These are phyloP conservation scores for Australoheros scitulus DNA, from an alignment of 2,113 vertebrate species.

Conservation along the genomic window DNA sequence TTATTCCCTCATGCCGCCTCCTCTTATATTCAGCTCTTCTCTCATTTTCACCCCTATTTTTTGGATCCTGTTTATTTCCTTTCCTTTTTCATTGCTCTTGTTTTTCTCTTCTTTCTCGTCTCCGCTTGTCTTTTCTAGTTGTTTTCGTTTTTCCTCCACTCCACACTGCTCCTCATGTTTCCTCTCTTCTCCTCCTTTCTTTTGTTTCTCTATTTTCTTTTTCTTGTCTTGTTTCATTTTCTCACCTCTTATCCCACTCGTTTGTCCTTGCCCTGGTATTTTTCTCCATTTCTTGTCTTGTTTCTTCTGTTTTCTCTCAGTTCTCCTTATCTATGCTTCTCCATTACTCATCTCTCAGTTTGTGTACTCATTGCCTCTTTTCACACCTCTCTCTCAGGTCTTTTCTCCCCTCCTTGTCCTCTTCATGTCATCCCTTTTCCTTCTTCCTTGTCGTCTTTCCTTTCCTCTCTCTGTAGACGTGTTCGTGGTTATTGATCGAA, in stretches of 20 bases:
- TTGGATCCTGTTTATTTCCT: not conserved
- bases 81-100: not conserved
- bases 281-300: not conserved
- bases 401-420: not conserved
- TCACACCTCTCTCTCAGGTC: not conserved
- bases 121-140: not conserved
- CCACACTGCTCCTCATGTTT: no score
- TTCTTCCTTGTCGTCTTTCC: not conserved
- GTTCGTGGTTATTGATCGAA: not conserved
- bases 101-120: not conserved
- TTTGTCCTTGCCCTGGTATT: not conserved
- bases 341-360: not conserved
- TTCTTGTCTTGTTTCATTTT: not conserved
- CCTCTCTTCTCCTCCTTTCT: not conserved
- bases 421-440: not conserved
- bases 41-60: not conserved
- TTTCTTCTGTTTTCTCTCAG: not conserved
- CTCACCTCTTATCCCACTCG: no score
- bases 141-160: no score
- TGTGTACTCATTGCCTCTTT: no score
- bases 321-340: not conserved
- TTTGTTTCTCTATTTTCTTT: not conserved
- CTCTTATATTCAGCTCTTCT: not conserved
- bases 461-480: not conserved
- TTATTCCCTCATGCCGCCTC: not conserved